Evolutionary conservation across 2,113 vertebrate genomes (phyloP), one percentile per base, ranked within the genome.

Genomic region (Oplegnathus fasciatus): DNA sequence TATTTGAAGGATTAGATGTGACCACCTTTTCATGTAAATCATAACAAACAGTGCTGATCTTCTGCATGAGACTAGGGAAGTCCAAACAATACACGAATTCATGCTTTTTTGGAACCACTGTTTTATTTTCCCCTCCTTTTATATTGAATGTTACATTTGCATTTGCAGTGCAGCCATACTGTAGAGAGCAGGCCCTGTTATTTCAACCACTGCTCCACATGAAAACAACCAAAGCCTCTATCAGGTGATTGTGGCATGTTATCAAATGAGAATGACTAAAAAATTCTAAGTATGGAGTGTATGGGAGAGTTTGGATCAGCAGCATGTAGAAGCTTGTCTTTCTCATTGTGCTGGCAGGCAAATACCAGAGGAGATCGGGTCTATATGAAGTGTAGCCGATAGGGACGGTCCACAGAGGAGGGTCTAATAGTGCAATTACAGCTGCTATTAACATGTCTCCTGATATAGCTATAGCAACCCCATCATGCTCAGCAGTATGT

Each of bases 281-380:
- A 70, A 48, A 46, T 34, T 18, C 37, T 67, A 2, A 65, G 32
- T 17, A 30, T 42, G 22, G 18, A 9, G 64, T 5, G 1, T 30
- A 66, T 37, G 65, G 37, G 42, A 67, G 70, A 42, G 76, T 60
- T 34, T 78, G 58, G 26, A 55, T 68, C 11, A 18, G 30, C 84
- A 93, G 93, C 96, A 90, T 96, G 97, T 95, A 95, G 88, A 80
- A 94, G 94, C 96, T 96, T 96, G 96, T 93, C 95, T 87, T 40
- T 81, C 42, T 70, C 60, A 46, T 65, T 87, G 92, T 93, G 95
- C 92, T 94, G 89, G 90, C 94, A 95, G 94, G 95, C 91, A 95
- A 93, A 92, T 92, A 94, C 83, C 95, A 96, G 96, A 96, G 96
- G 95, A 69, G 32, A 52, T 61, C 4, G 62, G 81, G 61, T 78